Evolutionary conservation across 2,797 vertebrate species (phyloP), one percentile per base, ranked within the genome.

Genomic region (Oreortyx pictus): DNA sequence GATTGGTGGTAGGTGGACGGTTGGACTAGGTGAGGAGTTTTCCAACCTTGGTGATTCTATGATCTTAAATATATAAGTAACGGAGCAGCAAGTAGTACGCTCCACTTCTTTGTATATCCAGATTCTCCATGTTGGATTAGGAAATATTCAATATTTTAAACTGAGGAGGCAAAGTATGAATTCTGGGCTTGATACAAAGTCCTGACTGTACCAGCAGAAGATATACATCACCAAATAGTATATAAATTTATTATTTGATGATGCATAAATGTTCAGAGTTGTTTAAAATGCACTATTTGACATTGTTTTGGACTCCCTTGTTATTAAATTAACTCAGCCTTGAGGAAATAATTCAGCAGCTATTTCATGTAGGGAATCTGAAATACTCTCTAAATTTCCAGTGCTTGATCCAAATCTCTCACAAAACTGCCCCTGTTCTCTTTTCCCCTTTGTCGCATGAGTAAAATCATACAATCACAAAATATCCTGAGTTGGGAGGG

Each of bases 91-190:
- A 81, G 75, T 79, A 65, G 52, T 70, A 33, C 0, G 4, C 47
- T 95, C 73, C 70, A 16, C 95, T 97, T 94, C 90, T 96, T 96
- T 96, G 91, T 80, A 56, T 74, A 86, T 92, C 71, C 66, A 79
- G 81, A 8, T 31, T 89, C 82, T 79, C 74, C n/a, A 4, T 59
- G 10, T 29, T 89, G 72, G 86, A 92, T 95, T 94, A 96, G 16
- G 49, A 73, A 92, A 82, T 67, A 89, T 74, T 83, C 90, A 94
- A 90, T 82, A 84, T 96, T 96, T 97, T 80, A 91, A 91, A 93
- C 29, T 41, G 43, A 78, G 49, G 47, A 89, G 76, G 62, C 50
- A 65, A 70, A 85, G 54, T 15, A 81, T 75, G 46, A 89, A 61
- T 77, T 37, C 82, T 92, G 62, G 15, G n/a, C 78, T 81, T 54